A percentile compares a stretch with the other conserved stretches of the same genome.
Conservation (phyloP, 2,888 invertebrate genomes). For the Lissocephala sabroskyi region DNA sequence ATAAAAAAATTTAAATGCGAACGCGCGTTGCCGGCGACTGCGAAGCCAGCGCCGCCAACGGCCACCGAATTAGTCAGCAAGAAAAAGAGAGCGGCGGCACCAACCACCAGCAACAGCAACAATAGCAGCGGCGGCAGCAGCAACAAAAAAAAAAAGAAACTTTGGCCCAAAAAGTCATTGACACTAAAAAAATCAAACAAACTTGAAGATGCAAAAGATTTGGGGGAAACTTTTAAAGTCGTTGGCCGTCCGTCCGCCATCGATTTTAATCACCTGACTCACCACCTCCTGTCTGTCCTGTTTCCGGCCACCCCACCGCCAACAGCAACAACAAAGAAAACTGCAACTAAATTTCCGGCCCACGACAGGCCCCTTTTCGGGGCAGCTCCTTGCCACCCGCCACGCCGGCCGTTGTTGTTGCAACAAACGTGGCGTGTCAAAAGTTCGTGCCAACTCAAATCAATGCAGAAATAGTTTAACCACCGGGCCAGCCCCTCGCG, state of each 20-base stretch:
- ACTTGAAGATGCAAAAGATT: not conserved
- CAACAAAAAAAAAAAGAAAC: slow-evolving; percentile 28
- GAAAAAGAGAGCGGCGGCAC: slow-evolving; percentile 1
- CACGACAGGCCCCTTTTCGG: not conserved
- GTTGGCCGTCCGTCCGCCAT: not conserved
- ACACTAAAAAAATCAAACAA: slow-evolving; percentile 1
- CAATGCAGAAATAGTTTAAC: not conserved
- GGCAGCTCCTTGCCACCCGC: not conserved
- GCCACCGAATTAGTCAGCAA: slow-evolving; percentile 1
- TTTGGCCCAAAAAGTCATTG: slow-evolving; percentile 21
- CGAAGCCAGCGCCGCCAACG: not conserved
- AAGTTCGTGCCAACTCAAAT: not conserved
- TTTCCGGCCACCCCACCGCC: not conserved
- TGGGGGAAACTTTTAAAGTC: not conserved
- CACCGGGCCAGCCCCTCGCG: too few species aligned
- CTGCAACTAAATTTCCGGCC: not conserved
- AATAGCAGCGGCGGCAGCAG: slow-evolving; percentile 14
- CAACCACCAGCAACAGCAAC: slow-evolving; percentile 51
- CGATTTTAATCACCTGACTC: not conserved
- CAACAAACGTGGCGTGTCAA: not conserved
- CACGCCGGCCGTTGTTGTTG: not conserved
- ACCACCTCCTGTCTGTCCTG: not conserved
- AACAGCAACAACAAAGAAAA: not conserved
- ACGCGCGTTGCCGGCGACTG: not conserved
- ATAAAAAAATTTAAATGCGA: slow-evolving; percentile 2